Base-by-base conservation (phyloP, 2,797 vertebrate genomes). In the Neosalanx taihuensis region DNA sequence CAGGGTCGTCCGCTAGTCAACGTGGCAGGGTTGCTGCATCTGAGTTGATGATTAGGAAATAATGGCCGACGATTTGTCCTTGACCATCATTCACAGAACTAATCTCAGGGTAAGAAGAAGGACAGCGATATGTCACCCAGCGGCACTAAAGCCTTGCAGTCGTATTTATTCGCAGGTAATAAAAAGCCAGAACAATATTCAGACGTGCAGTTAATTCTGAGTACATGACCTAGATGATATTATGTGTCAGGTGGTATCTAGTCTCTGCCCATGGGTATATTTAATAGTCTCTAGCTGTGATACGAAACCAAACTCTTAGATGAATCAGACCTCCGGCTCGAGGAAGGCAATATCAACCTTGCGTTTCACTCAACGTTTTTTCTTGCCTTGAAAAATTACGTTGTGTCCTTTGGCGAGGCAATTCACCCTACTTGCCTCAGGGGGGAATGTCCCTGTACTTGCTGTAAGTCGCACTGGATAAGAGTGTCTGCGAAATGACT, bases 121-220 rank as follows among this genome's bases (percentile, higher is more conserved):
- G 59, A 64, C 71, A 71, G 57, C 12, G 5, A n/a, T 23, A n/a
- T 23, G 33, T 64, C 62, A 64, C 29, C 33, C 3, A 1, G 18
- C 6, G 9, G 33, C n/a, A 37, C 62, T 64, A 31, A 64, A 33
- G 18, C 31, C 33, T 35, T 29, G 17, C 26, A 3, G 7, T 37
- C 61, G 3, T 26, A 59, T 59, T 64, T 18, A 63, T 64, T 64
- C 33, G 3, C 33, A 33, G 31, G 31, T 37, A 33, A 64, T 23
- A 20, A 64, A 64, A 64, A 37, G 62, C 9, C n/a, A 35, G 62
- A 7, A 37, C 69, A 1, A 58, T 70, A 79, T 71, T 81, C 79
- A 69, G 81, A 81, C 85, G 79, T 76, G 84, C 83, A 81, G 84
- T 76, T 82, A 79, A 74, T 73, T 71, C 72, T 69, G 67, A 66